phyloP scores from a whole-genome alignment of 2,113 vertebrate genomes.

The Scomber japonicus region DNA sequence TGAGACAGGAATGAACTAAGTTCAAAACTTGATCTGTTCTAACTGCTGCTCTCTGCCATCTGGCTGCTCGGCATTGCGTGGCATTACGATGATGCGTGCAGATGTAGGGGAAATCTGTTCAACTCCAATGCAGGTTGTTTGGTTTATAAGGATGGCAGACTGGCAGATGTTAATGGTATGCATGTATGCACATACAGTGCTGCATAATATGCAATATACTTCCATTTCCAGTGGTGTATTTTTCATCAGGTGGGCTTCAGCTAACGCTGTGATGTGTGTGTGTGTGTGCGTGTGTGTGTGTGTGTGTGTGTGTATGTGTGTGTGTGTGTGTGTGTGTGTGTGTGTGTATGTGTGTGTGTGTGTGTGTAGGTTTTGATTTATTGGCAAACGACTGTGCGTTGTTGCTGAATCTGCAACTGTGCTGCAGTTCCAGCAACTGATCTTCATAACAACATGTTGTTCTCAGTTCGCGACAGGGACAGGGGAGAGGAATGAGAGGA shows the following conservation, averaged over 20 bases:
- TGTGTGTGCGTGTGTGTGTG: conserved; percentile 49
- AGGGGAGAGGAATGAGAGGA: conserved; percentile 27
- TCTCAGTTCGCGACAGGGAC: conserved; percentile 47
- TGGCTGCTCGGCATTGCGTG: conserved; percentile 65
- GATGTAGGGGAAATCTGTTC: conserved; percentile 78
- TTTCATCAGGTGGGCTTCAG: conserved; percentile 63
- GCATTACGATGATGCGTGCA: conserved; percentile 71
- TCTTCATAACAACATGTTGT: conserved; percentile 64
- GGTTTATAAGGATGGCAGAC: conserved; percentile 58
- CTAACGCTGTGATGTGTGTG: conserved; percentile 36
- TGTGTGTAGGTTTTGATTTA: conserved; percentile 71
- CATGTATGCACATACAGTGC: conserved; percentile 66
- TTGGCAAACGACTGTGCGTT: conserved; percentile 61
- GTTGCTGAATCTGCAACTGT: conserved; percentile 76
- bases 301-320: conserved; percentile 23
- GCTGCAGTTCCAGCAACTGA: conserved; percentile 54
- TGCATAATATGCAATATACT: conserved; percentile 51
- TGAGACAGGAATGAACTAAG: conserved; percentile 56
- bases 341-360: conserved; percentile 4
- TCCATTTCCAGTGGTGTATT: conserved; percentile 51
- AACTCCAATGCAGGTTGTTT: conserved; percentile 64
- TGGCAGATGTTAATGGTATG: conserved; percentile 77
- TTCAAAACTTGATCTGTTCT: conserved; percentile 64
- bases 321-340: conserved; percentile 41
- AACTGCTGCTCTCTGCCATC: conserved; percentile 64